Base-by-base conservation (phyloP, 2,113 vertebrate genomes). In the Carassius auratus region DNA sequence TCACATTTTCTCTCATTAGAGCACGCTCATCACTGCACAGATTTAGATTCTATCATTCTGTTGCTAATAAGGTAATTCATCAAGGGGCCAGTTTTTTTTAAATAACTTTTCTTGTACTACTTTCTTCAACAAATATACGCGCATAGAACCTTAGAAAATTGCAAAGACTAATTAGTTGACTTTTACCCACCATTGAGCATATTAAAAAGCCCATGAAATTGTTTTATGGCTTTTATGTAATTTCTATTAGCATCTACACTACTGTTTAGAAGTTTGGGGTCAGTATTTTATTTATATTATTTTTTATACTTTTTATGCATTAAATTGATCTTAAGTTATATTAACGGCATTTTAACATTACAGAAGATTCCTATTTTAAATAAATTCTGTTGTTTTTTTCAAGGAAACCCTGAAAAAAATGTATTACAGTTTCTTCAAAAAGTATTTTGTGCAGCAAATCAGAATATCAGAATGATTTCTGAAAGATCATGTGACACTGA, bases 21-120 rank as follows among this genome's bases (percentile, higher is more conserved):
- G 81, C 87, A 81, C 77, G 74, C n/a, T 8, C 78, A 88, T 89
- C 33, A 76, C 73, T 55, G 71, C 69, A 62, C 66, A 82, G 42
- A 75, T 64, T 82, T 84, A 64, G 78, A 86, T 86, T 84, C 26
- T 84, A 86, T 88, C 73, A 82, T 86, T 86, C 71, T 19, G 23
- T 86, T 84, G 17, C n/a, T 71, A 74, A 85, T 42, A 15, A 78
- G 69, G 48, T 57, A 36, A 71, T 45, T 71, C 14, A 26, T 71
- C 38, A 30, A 13, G 48, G 50, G 21, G 48, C 4, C 4, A 33
- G 48, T 69, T 61, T 78, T 36, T 78, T 38, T 38, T 9, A 14
- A 80, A 80, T 26, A 26, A 26, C 21, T 10, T 66, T 81, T 48
- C 4, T 26, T 48, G 4, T 38, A 79, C 33, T 9, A 30, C 1